phyloP scores from a whole-genome alignment of 1,140 invertebrate species.

The Drosophila orena region DNA sequence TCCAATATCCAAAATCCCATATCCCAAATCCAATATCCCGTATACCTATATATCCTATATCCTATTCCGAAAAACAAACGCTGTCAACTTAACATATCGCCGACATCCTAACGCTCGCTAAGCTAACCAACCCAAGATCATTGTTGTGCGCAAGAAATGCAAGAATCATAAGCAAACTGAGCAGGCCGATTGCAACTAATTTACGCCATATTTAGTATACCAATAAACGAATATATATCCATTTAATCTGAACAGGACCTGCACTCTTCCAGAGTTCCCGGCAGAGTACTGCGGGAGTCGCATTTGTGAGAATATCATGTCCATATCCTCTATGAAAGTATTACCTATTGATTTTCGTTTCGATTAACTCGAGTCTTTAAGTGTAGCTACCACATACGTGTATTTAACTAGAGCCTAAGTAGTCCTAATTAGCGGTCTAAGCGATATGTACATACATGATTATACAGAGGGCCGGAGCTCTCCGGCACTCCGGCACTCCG shows the following conservation, averaged over 20 bases:
- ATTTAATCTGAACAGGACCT: slow-evolving; percentile 81
- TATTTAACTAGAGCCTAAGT: slow-evolving; percentile 58
- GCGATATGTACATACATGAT: slow-evolving; percentile 48
- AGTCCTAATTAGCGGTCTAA: slow-evolving; percentile 40
- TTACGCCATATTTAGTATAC: slow-evolving; percentile 51
- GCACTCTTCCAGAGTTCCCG: slow-evolving; percentile 64
- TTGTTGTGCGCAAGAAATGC: slow-evolving; percentile 42
- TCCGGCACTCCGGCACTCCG: not conserved
- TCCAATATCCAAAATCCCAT: not conserved
- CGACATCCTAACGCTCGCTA: slow-evolving; percentile 54
- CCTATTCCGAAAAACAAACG: slow-evolving; percentile 40
- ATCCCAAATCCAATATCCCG: not conserved
- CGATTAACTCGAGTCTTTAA: slow-evolving; percentile 40
- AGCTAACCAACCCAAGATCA: slow-evolving; percentile 53
- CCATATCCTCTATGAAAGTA: slow-evolving; percentile 73
- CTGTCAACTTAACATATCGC: slow-evolving; percentile 66
- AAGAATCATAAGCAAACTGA: slow-evolving; percentile 21
- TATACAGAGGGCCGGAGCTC: not conserved
- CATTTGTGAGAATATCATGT: slow-evolving; percentile 76
- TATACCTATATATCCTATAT: not conserved
- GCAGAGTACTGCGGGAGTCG: slow-evolving; percentile 75
- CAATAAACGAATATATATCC: slow-evolving; percentile 61
- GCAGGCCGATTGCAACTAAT: slow-evolving; percentile 43
- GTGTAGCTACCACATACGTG: slow-evolving; percentile 51
- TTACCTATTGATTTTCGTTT: slow-evolving; percentile 75